Conservation (phyloP, 2,113 vertebrate species). For the Psilopogon haemacephalus region DNA sequence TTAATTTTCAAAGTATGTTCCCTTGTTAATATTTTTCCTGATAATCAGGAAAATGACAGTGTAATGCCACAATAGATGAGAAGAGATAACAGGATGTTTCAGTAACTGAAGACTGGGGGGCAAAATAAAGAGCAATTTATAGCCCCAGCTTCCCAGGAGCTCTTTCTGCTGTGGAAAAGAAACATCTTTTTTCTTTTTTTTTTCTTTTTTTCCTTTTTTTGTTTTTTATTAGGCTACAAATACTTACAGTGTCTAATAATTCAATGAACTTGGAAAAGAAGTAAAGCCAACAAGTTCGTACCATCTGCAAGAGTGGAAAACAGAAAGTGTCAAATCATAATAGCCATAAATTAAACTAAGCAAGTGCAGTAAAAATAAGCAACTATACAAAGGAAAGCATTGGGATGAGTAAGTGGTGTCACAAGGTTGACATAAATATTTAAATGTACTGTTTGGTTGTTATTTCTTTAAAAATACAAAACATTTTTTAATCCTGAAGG, state of each 20-base stretch:
- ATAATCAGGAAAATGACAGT: not conserved
- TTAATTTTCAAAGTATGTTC: not conserved
- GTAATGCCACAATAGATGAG: not conserved
- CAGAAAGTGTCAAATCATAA: not conserved
- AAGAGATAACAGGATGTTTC: not conserved
- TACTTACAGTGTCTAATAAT: constrained; percentile 96
- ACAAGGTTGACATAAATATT: not conserved
- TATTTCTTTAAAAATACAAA: not conserved
- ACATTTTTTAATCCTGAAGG: not conserved
- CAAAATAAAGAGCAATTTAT: not conserved
- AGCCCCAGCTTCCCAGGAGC: rapidly evolving
- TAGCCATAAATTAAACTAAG: not conserved
- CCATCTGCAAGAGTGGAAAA: constrained; percentile 83
- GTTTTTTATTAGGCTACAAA: not conserved
- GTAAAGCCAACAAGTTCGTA: constrained; percentile 90
- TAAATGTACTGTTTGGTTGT: not conserved
- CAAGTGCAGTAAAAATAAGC: not conserved
- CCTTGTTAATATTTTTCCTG: not conserved
- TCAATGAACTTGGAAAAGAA: constrained; percentile 98
- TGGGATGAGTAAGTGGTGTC: not conserved
- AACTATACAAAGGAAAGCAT: not conserved
- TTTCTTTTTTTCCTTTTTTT: not conserved
- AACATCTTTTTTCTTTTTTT: not conserved
- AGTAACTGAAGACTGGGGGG: not conserved
- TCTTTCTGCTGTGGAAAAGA: not conserved